Base-by-base conservation (phyloP, 2,113 vertebrate species). In the Blennius ocellaris region DNA sequence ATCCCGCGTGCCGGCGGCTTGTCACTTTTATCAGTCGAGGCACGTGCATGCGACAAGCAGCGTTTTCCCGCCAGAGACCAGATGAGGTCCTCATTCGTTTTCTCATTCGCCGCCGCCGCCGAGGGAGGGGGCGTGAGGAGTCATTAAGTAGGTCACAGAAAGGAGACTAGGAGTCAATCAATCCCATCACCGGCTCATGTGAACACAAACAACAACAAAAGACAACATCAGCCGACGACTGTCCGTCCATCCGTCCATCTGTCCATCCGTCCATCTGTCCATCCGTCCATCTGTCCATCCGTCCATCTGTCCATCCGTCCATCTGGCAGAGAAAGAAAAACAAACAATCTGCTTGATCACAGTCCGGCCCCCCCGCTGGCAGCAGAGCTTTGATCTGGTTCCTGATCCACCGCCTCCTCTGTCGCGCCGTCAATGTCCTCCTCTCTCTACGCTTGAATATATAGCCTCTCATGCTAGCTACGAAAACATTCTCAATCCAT, bases 241-340 rank as follows among this genome's bases (percentile, higher is more conserved):
- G 40, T 71, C 51, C 51, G 8, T 60, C 69, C n/a, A 9, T 72
- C 73, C 60, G 60, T 78, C 61, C 76, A 56, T 69, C 36, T 5
- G 30, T n/a, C n/a, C n/a, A n/a, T n/a, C n/a, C n/a, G n/a, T n/a
- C n/a, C n/a, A n/a, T n/a, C n/a, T n/a, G n/a, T n/a, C n/a, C n/a
- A n/a, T n/a, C n/a, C n/a, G n/a, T n/a, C n/a, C n/a, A n/a, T n/a
- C n/a, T n/a, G n/a, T n/a, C n/a, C n/a, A n/a, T n/a, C n/a, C n/a
- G n/a, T n/a, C n/a, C n/a, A n/a, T 71, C 51, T 47, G 8, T 60
- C 69, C n/a, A 9, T 72, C 73, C 60, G 60, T 78, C 61, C 76
- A 56, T 69, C 36, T 5, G 30, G 64, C 41, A 11, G 12, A 50
- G 69, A 69, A 52, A 12, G 21, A 30, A 30, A 30, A 4, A 30